phyloP scores from a whole-genome alignment of 2,888 invertebrate genomes.

The Prenolepis imparis region DNA sequence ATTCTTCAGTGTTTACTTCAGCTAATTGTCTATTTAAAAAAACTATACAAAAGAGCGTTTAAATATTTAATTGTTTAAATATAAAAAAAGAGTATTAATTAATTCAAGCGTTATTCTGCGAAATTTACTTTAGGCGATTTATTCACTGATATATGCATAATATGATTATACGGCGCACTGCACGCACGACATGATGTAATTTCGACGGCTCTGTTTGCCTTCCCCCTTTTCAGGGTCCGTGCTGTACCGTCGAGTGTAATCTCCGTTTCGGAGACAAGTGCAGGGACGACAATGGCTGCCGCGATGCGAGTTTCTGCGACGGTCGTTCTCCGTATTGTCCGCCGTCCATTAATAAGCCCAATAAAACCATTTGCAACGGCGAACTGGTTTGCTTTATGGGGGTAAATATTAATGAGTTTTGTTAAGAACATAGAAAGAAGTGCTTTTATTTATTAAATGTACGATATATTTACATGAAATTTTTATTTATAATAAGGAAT shows the following conservation, averaged over 20 bases:
- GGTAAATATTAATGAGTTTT: constrained; percentile 87
- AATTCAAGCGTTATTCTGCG: background rate
- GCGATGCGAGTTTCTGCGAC: constrained; percentile 97
- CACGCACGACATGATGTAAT: constrained; percentile 9
- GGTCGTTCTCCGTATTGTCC: constrained; percentile 96
- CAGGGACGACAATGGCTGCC: constrained; percentile 97
- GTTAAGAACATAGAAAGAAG: background rate
- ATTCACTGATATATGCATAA: constrained; percentile 18
- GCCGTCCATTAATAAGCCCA: constrained; percentile 95
- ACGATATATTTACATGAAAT: constrained; percentile 19
- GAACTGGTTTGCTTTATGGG: constrained; percentile 99
- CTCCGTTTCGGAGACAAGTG: constrained; percentile 96
- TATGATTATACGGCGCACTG: constrained; percentile 3
- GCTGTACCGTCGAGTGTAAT: constrained; percentile 95
- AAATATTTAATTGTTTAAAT: constrained; percentile 5
- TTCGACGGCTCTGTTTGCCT: constrained; percentile 25
- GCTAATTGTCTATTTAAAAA: background rate
- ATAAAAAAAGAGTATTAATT: background rate
- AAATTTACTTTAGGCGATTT: constrained; percentile 27
- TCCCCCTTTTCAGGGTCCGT: constrained; percentile 92
- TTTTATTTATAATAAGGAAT: constrained; percentile 89
- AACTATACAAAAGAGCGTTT: background rate
- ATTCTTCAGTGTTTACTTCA: background rate
- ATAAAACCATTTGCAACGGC: constrained; percentile 98
- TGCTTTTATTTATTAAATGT: background rate